These are phyloP conservation scores for Epinephelus moara DNA, from an alignment of 2,113 vertebrate genomes.

Conservation along the genomic window DNA sequence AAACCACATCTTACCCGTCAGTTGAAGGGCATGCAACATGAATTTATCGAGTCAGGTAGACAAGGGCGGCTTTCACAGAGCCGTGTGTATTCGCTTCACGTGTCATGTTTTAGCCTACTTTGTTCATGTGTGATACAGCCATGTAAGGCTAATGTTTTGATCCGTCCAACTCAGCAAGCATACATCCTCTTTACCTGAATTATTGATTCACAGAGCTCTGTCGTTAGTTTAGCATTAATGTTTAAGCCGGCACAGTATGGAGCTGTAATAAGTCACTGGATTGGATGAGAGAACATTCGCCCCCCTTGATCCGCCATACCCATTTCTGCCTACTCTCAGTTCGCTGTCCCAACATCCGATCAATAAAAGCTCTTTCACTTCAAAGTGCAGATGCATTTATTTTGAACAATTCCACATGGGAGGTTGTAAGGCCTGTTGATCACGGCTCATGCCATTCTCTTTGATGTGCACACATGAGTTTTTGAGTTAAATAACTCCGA, in stretches of 20 bases:
- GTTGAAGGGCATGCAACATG: conserved; percentile 38
- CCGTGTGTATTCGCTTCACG: conserved; percentile 9
- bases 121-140: conserved; percentile 7
- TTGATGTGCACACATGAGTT: conserved; percentile 67
- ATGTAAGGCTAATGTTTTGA: conserved; percentile 30
- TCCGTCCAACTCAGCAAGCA: conserved; percentile 24
- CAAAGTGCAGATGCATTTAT: conserved; percentile 65
- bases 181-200: conserved; percentile 53
- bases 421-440: conserved; percentile 62
- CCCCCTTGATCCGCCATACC: conserved; percentile 16
- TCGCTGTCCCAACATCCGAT: conserved; percentile 29
- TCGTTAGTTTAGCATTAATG: conserved; percentile 57
- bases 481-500: conserved; percentile 32
- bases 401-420: conserved; percentile 59
- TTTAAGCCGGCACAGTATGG: conserved; percentile 39
- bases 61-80: not conserved
- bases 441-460: conserved; percentile 65
- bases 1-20: conserved; percentile 43
- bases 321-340: conserved; percentile 10
- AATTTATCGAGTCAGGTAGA: conserved; percentile 20
- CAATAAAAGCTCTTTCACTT: conserved; percentile 50
- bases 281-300: conserved; percentile 15
- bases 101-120: not conserved
- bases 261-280: not conserved
- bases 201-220: conserved; percentile 52